Evolutionary conservation across 2,888 invertebrate species (phyloP).

Genomic region (Plagodis pulveraria): DNA sequence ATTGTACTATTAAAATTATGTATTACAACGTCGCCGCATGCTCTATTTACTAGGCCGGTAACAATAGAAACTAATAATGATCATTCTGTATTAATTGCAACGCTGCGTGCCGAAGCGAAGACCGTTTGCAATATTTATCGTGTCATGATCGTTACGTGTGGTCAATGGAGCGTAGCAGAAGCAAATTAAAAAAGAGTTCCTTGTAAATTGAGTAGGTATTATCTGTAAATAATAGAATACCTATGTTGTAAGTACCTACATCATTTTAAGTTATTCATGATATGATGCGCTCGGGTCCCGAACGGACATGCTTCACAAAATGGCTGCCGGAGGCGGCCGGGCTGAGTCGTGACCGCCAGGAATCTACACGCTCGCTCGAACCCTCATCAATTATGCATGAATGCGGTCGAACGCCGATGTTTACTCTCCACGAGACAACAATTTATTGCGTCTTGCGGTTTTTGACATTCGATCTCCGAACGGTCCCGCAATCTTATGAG

Average conservation of each 20-base stretch:
- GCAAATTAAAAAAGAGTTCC: conserved; percentile 49
- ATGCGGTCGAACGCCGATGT: conserved; percentile 81
- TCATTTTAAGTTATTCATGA: conserved; percentile 73
- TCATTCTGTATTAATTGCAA: conserved; percentile 72
- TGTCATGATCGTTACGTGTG: conserved; percentile 65
- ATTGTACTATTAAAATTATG: conserved; percentile 73
- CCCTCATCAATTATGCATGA: conserved; percentile 84
- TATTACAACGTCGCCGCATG: conserved; percentile 67
- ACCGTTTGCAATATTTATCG: conserved; percentile 61
- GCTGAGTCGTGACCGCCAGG: conserved; percentile 79
- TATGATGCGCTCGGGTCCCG: conserved; percentile 65
- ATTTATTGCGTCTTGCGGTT: conserved; percentile 83
- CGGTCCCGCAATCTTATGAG: conserved; percentile 51
- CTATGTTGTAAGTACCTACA: conserved; percentile 53
- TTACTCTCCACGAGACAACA: conserved; percentile 81
- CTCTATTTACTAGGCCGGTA: conserved; percentile 75
- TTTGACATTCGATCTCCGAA: conserved; percentile 77
- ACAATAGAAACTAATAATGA: conserved; percentile 80
- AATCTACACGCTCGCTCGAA: conserved; percentile 78
- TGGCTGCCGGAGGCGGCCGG: conserved; percentile 77
- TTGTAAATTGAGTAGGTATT: conserved; percentile 55
- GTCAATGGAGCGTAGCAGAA: conserved; percentile 62
- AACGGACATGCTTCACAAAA: conserved; percentile 78
- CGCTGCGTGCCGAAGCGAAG: conserved; percentile 63
- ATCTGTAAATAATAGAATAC: conserved; percentile 48